Percentiles rank a stretch among this genome's conserved stretches.
Evolutionary conservation across 2,113 vertebrate genomes (phyloP).

Genomic region (Microtus richardsoni): DNA sequence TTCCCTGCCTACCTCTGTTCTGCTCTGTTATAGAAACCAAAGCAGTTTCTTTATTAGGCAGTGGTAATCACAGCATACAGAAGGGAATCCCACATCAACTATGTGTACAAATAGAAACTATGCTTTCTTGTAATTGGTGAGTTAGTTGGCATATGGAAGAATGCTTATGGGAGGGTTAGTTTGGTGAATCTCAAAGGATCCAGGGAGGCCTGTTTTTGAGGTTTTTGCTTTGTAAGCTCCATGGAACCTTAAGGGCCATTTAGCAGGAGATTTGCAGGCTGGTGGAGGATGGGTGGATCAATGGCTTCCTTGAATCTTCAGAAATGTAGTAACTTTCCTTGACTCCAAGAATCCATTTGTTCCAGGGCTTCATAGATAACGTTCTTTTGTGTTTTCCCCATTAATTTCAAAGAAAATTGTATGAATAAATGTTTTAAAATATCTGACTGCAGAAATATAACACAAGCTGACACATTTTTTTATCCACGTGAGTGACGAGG

Average conservation of each 20-base stretch:
- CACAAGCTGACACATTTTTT: conserved; percentile 51
- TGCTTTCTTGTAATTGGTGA: conserved; percentile 40
- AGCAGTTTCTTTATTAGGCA: too few relatives aligned
- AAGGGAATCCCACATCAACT: neutral
- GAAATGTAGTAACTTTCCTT: conserved; percentile 12
- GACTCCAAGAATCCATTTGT: neutral
- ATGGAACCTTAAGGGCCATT: neutral
- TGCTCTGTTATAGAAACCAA: too few relatives aligned
- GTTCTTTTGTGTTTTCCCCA: conserved; percentile 48
- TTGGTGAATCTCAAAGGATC: neutral
- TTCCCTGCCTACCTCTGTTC: too few relatives aligned
- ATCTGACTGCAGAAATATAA: conserved; percentile 43
- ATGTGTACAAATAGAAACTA: neutral
- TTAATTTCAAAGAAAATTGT: conserved; percentile 58
- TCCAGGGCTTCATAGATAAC: neutral
- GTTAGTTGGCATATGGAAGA: conserved; percentile 58
- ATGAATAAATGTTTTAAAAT: conserved; percentile 39
- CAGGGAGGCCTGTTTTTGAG: neutral
- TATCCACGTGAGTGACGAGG: conserved; percentile 31
- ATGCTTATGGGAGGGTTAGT: conserved; percentile 45
- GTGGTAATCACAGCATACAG: too few relatives aligned
- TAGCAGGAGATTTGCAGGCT: conserved; percentile 13
- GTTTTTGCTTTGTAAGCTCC: conserved; percentile 20
- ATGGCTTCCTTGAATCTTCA: conserved; percentile 51
- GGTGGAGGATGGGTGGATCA: neutral